phyloP scores from a whole-genome alignment of 2,797 vertebrate species.

The Parauchenoglanis ngamensis region DNA sequence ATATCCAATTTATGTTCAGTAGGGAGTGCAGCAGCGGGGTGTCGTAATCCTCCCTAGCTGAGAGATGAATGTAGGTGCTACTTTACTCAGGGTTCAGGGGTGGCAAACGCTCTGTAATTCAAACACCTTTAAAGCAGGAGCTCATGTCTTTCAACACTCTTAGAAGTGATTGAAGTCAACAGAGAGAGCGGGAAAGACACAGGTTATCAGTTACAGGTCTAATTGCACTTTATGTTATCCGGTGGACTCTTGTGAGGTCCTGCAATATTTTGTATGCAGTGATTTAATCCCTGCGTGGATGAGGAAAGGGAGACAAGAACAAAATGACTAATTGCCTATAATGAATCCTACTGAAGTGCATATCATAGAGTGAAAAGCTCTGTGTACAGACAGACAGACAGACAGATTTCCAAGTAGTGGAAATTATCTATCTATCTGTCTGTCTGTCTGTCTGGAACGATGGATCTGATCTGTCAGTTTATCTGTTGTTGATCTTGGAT shows the following conservation, averaged over 20 bases:
- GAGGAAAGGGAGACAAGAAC: neutral
- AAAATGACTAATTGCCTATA: neutral
- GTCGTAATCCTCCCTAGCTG: slow-evolving; percentile 60
- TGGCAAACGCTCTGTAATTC: slow-evolving; percentile 60
- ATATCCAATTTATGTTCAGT: slow-evolving; percentile 65
- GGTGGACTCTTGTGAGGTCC: neutral
- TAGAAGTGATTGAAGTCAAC: slow-evolving; percentile 58
- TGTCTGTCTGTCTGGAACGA: neutral
- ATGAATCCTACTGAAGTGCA: neutral
- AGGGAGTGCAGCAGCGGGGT: slow-evolving; percentile 57
- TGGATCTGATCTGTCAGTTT: slow-evolving; percentile 9
- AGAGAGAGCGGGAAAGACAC: slow-evolving; percentile 17
- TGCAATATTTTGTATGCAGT: neutral
- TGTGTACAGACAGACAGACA: no score
- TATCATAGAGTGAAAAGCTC: neutral
- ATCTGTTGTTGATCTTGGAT: slow-evolving; percentile 15
- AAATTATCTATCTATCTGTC: neutral
- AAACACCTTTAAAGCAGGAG: slow-evolving; percentile 56
- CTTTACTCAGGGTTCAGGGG: slow-evolving; percentile 59
- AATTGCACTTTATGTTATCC: slow-evolving; percentile 36
- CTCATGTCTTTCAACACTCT: slow-evolving; percentile 55
- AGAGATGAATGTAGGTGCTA: slow-evolving; percentile 61
- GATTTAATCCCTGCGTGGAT: neutral
- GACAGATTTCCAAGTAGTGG: neutral
- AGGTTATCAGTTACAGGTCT: slow-evolving; percentile 42